Evolutionary conservation across 2,113 vertebrate genomes (phyloP), one percentile per base, ranked within the genome.

Genomic region (Echinops telfairi): DNA sequence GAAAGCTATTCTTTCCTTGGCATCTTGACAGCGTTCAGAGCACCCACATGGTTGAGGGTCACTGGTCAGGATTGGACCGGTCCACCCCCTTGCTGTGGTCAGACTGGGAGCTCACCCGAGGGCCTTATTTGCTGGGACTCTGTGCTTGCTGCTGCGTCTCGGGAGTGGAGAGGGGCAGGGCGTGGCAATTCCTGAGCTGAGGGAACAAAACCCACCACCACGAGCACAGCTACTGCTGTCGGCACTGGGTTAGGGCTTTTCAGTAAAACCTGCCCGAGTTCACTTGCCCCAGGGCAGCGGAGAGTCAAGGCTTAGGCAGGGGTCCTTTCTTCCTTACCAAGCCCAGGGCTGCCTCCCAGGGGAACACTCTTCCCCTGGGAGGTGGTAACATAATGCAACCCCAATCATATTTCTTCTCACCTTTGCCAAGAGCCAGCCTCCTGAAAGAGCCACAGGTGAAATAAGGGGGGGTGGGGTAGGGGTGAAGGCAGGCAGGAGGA

Each of bases 141-240:
- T n/a, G 29, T 62, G 83, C 71, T n/a, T n/a, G n/a, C 22, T 75
- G 47, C 47, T 53, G 47, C 12, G 47, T 53, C 57, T 81, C 4
- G 68, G 25, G 38, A 20, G 71, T 0, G 2, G 66, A 12, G 29
- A 38, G 60, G 58, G 19, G n/a, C 19, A 71, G 94, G 66, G 66
- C 29, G 31, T 43, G 53, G 77, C 85, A 23, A 58, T 33, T 95
- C 81, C 94, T 92, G 92, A 92, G 70, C 78, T 92, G 92, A 73
- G 84, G 93, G 78, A 36, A 17, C 47, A 53, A 53, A 53, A 53
- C 47, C 47, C 47, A 10, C 47, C 47, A 53, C 47, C 47, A 53
- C 12, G 22, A 22, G 84, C 8, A 5, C 15, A 60, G 71, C 66
- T 70, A 40, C 58, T 29, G 75, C 36, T 60, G 33, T 40, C 57